These are phyloP conservation scores for Folsomia manolachei DNA, from an alignment of 2,888 invertebrate species.

Conservation along the genomic window DNA sequence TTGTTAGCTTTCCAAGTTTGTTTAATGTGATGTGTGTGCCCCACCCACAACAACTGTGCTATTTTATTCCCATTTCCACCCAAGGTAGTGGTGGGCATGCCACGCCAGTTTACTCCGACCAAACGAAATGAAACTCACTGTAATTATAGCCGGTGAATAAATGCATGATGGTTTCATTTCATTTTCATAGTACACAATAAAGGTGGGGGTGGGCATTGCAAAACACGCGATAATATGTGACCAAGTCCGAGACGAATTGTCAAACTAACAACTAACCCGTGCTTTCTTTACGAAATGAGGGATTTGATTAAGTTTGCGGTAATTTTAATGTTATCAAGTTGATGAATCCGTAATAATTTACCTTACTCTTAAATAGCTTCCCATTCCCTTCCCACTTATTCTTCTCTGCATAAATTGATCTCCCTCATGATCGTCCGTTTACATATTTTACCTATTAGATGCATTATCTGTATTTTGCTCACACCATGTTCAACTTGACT, in stretches of 20 bases:
- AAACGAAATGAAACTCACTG: background rate
- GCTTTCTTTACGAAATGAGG: background rate
- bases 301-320: background rate
- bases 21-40: background rate
- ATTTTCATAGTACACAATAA: slow-evolving; percentile 12
- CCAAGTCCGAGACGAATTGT: background rate
- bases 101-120: too few species aligned
- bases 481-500: too few species aligned
- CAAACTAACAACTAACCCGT: background rate
- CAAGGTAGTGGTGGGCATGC: background rate
- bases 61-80: background rate
- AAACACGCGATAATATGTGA: slow-evolving; percentile 26
- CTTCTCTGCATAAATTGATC: too few species aligned
- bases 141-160: slow-evolving; percentile 15
- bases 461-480: too few species aligned
- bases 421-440: too few species aligned
- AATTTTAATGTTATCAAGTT: background rate
- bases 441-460: too few species aligned
- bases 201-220: slow-evolving; percentile 24
- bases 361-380: too few species aligned
- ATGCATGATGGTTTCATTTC: slow-evolving; percentile 19
- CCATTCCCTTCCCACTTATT: too few species aligned
- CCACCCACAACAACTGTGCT: slow-evolving; percentile 5
- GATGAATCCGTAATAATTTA: slow-evolving; percentile 1
- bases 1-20: background rate